These are phyloP conservation scores for Platorchestia sp. DNA, from an alignment of 1,140 invertebrate genomes.

Conservation along the genomic window DNA sequence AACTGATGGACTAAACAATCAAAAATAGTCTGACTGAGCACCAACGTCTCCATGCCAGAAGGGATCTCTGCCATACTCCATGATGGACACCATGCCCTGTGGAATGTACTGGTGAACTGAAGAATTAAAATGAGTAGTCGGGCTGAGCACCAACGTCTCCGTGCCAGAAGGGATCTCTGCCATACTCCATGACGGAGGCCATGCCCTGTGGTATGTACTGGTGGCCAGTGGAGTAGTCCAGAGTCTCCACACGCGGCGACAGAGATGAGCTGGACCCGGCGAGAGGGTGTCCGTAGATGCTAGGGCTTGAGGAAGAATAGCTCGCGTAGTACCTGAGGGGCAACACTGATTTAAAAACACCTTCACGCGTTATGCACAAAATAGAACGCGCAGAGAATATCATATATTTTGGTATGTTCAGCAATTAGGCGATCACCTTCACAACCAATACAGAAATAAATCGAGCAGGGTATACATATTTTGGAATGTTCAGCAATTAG, in stretches of 20 bases:
- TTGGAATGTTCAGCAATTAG: too few relatives aligned
- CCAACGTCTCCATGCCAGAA: constrained; percentile 32
- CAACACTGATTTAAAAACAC: too few relatives aligned
- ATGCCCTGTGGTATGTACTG: constrained; percentile 34
- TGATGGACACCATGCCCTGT: constrained; percentile 6
- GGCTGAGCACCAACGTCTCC: constrained; percentile 10
- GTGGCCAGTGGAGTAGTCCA: constrained; percentile 22
- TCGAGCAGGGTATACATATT: too few relatives aligned
- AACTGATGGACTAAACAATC: background rate
- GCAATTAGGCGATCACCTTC: too few relatives aligned
- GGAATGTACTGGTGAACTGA: constrained; percentile 15
- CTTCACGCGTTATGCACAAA: too few relatives aligned
- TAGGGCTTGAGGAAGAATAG: background rate
- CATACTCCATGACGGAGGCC: constrained; percentile 34
- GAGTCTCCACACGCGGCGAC: background rate
- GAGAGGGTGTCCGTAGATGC: constrained; percentile 1
- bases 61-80: constrained; percentile 45
- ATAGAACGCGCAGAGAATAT: background rate
- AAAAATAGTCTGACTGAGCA: constrained; percentile 15
- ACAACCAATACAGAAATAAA: too few relatives aligned
- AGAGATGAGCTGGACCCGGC: constrained; percentile 19
- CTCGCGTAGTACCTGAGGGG: background rate
- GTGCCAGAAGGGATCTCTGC: constrained; percentile 46
- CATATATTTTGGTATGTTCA: too few relatives aligned
- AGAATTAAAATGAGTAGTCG: background rate